A percentile compares a stretch with the other conserved stretches of the same genome.
Conservation (phyloP, 2,888 invertebrate genomes). For the Liodrosophila aerea region DNA sequence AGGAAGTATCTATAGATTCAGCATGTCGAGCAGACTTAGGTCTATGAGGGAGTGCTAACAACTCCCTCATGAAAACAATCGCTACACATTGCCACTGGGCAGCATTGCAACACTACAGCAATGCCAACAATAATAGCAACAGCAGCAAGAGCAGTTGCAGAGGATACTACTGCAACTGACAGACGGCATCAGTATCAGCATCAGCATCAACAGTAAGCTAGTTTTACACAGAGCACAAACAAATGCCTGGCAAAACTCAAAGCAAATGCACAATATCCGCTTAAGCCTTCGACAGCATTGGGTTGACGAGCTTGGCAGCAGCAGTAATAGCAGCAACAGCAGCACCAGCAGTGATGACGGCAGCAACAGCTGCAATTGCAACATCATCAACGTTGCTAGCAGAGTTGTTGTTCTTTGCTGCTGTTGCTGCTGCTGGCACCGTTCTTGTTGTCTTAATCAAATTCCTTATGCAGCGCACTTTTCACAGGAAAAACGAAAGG, state of each 20-base stretch:
- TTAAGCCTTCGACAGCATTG: conserved; percentile 73
- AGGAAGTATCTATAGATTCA: conserved; percentile 1
- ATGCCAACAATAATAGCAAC: conserved; percentile 17
- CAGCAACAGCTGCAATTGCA: conserved; percentile 54
- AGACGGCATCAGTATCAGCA: conserved; percentile 44
- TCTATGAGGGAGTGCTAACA: conserved; percentile 10
- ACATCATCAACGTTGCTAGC: conserved; percentile 53
- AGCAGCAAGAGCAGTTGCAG: conserved; percentile 19
- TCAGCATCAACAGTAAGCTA: conserved; percentile 65
- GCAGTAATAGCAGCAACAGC: conserved; percentile 10
- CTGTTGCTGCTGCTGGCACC: conserved; percentile 13
- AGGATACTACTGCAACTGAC: conserved; percentile 40
- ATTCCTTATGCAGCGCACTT: conserved; percentile 71
- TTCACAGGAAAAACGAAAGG: conserved; percentile 64
- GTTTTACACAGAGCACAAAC: conserved; percentile 68
- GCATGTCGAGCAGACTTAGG: conserved; percentile 5
- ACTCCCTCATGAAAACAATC: conserved; percentile 46
- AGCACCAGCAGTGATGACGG: conserved; percentile 9
- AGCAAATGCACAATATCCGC: conserved; percentile 73
- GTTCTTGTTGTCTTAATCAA: conserved; percentile 71
- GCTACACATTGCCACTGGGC: conserved; percentile 33
- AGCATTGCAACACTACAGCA: conserved; percentile 34
- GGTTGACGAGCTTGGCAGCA: conserved; percentile 38
- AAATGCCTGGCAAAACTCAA: conserved; percentile 59
- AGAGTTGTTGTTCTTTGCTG: conserved; percentile 21